Evolutionary conservation across 2,888 invertebrate genomes (phyloP).

Genomic region (Taphrorychus bicolor): DNA sequence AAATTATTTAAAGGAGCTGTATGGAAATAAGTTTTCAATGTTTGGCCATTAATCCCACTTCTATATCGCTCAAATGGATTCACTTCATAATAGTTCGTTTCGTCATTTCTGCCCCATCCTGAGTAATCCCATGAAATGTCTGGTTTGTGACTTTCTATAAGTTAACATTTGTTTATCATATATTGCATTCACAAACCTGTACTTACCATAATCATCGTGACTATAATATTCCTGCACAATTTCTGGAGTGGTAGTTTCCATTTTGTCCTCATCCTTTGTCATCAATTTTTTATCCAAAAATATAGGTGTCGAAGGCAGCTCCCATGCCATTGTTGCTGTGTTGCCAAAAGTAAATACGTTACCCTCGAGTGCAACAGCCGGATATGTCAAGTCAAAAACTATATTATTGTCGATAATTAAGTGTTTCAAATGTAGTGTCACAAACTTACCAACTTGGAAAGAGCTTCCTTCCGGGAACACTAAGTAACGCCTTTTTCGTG

Average conservation of each 20-base stretch:
- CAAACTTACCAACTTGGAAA: constrained; percentile 56
- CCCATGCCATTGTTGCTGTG: constrained; percentile 80
- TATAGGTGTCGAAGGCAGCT: constrained; percentile 64
- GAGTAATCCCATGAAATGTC: not conserved
- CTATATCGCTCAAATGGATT: not conserved
- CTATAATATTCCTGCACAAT: not conserved
- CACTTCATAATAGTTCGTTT: not conserved
- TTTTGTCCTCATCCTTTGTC: constrained; percentile 31
- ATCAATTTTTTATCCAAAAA: constrained; percentile 37
- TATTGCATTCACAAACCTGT: not conserved
- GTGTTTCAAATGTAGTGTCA: not conserved
- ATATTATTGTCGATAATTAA: not conserved
- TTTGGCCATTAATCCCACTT: not conserved
- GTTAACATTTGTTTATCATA: not conserved
- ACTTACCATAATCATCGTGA: not conserved
- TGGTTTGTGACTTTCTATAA: not conserved
- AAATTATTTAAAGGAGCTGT: not conserved
- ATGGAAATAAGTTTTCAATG: not conserved
- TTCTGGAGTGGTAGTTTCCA: constrained; percentile 14
- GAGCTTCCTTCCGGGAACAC: constrained; percentile 51
- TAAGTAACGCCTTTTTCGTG: constrained; percentile 47
- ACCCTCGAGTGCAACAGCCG: constrained; percentile 60
- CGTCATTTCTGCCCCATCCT: not conserved
- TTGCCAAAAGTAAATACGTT: constrained; percentile 72
- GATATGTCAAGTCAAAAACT: constrained; percentile 71